Base-by-base conservation (phyloP, 2,113 vertebrate species). In the Protobothrops flavoviridis region DNA sequence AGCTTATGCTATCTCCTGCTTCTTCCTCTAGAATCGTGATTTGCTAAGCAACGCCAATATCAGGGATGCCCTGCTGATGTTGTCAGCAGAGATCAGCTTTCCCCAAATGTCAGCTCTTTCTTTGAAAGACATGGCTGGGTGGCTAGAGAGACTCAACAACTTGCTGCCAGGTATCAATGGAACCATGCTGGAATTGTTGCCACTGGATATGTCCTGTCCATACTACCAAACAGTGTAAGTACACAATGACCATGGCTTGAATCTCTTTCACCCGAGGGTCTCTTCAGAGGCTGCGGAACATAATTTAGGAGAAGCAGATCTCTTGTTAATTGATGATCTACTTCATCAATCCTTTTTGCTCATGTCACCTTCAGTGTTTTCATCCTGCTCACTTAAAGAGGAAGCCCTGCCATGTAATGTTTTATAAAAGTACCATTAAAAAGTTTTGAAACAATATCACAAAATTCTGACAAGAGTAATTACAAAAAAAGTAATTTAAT, bases 211-310 rank as follows among this genome's bases (percentile, higher is more conserved):
- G 23, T 48, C 64, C 0, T 94, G 95, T 43, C 88, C 55, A 0
- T 29, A 90, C 88, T 95, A 88, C 89, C 94, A 95, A 39, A 15
- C 48, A 8, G 0, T 96, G 95, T 94, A 93, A 95, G 95, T 94
- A 88, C 4, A 3, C 45, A 24, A 15, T 13, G n/a, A 0, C 12
- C 2, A 7, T 43, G 15, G 48, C 26, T 48, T 5, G 55, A 33
- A 10, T 86, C 39, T 10, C 5, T 55, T 13, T 20, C 9, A 33
- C 3, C 33, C 11, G 13, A 13, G 69, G 64, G 2, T 3, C 48
- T 11, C 3, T 61, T 26, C 61, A 64, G 26, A 64, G 26, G 3
- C 26, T 64, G 11, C 29, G 3, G 10, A 20, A 56, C 15, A 20
- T 64, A 64, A 29, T 64, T 64, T 29, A 64, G 61, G 61, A 64